Conservation (phyloP, 2,888 invertebrate species). For the Rhagophthalmus giganteus region DNA sequence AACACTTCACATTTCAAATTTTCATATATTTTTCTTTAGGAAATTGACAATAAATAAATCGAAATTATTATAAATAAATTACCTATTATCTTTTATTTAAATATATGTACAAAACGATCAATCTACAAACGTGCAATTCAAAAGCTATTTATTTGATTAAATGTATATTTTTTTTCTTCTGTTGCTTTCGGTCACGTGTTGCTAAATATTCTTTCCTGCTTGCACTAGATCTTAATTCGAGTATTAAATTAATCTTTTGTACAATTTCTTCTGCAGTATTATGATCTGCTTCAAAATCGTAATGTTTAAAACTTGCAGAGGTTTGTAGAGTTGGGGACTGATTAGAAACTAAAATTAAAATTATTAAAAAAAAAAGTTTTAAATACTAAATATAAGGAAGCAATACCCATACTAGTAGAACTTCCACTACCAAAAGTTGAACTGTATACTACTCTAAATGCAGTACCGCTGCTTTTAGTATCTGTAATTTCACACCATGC, state of each 20-base stretch:
- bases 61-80: too few relatives aligned
- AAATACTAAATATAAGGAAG: slow-evolving; percentile 1
- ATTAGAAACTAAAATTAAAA: slow-evolving; percentile 37
- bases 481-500: slow-evolving; percentile 86
- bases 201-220: slow-evolving; percentile 82
- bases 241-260: slow-evolving; percentile 82
- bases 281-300: slow-evolving; percentile 84
- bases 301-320: slow-evolving; percentile 74
- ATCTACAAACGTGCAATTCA: too few relatives aligned
- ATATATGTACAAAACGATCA: too few relatives aligned
- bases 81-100: too few relatives aligned
- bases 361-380: background rate
- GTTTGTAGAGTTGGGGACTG: slow-evolving; percentile 49
- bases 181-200: slow-evolving; percentile 70
- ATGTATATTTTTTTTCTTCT: slow-evolving; percentile 64
- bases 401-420: slow-evolving; percentile 2
- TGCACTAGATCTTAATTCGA: slow-evolving; percentile 79
- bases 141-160: slow-evolving; percentile 19
- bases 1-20: too few relatives aligned
- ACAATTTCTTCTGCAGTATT: slow-evolving; percentile 79
- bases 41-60: too few relatives aligned
- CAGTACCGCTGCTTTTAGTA: slow-evolving; percentile 70
- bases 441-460: slow-evolving; percentile 74
- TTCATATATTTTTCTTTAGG: too few relatives aligned
- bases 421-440: slow-evolving; percentile 45